These are phyloP conservation scores for Lacerta agilis DNA, from an alignment of 2,797 vertebrate species.

Conservation along the genomic window DNA sequence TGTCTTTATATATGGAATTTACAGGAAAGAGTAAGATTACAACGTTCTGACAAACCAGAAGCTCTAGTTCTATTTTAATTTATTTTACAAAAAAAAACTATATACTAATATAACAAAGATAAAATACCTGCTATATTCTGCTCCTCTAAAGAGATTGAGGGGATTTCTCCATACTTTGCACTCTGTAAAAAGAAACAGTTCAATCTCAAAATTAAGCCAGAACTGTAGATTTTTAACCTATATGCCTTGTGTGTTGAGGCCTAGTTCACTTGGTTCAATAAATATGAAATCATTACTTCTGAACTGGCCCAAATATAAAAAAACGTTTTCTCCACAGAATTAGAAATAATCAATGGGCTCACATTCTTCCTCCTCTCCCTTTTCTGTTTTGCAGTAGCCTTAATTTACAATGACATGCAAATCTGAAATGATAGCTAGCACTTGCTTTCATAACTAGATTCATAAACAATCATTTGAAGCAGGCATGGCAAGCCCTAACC, in stretches of 20 bases:
- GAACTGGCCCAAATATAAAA: neutral
- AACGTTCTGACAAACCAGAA: neutral
- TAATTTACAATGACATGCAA: neutral
- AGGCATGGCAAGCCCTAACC: neutral
- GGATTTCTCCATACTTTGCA: conserved; percentile 99
- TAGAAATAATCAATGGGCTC: neutral
- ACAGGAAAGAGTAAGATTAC: neutral
- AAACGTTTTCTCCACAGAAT: neutral
- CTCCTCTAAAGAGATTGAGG: conserved; percentile 96
- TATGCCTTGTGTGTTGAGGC: neutral
- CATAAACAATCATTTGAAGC: neutral
- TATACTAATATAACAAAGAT: conserved; percentile 44
- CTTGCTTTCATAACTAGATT: neutral
- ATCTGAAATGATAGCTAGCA: neutral
- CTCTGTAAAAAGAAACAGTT: conserved; percentile 78
- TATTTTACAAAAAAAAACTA: neutral
- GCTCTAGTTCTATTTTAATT: neutral
- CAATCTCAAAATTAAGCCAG: neutral
- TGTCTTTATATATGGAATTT: neutral
- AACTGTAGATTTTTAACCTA: neutral
- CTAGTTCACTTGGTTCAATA: neutral
- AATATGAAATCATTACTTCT: neutral
- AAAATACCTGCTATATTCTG: conserved; percentile 96
- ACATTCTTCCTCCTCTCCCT: neutral
- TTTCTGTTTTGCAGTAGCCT: neutral